Base-by-base conservation (phyloP, 2,797 vertebrate species). In the Octomys mimax region DNA sequence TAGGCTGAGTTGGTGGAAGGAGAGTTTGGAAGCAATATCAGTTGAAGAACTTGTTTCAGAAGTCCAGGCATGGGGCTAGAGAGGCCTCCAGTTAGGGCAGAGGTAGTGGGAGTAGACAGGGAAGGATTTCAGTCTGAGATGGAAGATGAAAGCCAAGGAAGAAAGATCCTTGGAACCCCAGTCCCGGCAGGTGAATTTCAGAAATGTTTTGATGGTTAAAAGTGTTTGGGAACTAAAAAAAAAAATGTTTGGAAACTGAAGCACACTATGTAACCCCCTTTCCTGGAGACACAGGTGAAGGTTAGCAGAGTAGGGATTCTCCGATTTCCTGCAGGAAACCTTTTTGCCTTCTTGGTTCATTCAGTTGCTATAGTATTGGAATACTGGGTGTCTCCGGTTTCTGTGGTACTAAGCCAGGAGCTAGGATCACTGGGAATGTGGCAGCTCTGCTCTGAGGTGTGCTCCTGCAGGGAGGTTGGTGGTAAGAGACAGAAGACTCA, bases 41-140 rank as follows among this genome's bases (percentile, higher is more conserved):
- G 5, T 73, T 88, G 39, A 39, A 85, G 64, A 93, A 52, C 33
- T 62, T 89, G 62, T 89, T 80, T 89, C 26, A 80, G 36, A 95
- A 87, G 49, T 68, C 36, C 6, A 59, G n/a, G 46, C 93, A 66
- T 81, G 83, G 52, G 46, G 61, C 59, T 79, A 6, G 5, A 75
- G 49, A 42, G 42, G 68, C 26, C 80, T 89, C 8, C 73, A 36
- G n/a, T 57, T 73, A 68, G 49, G 61, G 36, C 18, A 73, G 18
- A 49, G 36, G 14, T 2, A 12, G 24, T 33, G 49, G 26, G n/a
- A 46, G 22, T 22, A 88, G 84, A 78, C 42, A 84, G 78, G 54
- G 89, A 68, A 49, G 49, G 78, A 31, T 68, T 57, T 78, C 83
- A 82, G 42, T 28, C 71, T 46, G 88, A 85, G 57, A 19, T 21